Evolutionary conservation across 23 tunicate species (phyloP), one percentile per base, ranked within the genome.

Genomic region (Clavelina lepadiformis): DNA sequence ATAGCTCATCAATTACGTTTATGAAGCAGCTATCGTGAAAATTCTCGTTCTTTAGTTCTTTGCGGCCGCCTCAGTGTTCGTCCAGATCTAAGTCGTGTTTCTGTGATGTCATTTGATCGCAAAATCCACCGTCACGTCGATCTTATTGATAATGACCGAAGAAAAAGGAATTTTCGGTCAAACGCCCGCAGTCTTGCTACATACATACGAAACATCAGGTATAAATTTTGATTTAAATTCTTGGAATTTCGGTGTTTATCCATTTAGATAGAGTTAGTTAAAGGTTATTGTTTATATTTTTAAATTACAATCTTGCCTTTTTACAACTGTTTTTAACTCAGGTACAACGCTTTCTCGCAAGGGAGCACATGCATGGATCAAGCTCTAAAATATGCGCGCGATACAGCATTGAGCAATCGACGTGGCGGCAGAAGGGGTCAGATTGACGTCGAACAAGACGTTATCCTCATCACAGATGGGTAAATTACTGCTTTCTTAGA

Each of bases 391-490:
- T 61, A 23, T 30, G 79, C 46, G 22, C 24, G 24, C 33, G 41
- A 44, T 5, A 46, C 44, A 22, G 35, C 46, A n/a, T 11, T 49
- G 19, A n/a, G n/a, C n/a, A n/a, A n/a, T n/a, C 32, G 25, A 33
- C 18, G 29, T 45, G 61, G 61, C 36, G 50, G 67, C 24, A 50
- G 68, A 46, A 37, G 58, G 13, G 69, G 38, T 32, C 30, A 47
- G 11, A 7, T 13, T 50, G 55, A 64, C 33, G 63, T 58, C 19
- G 83, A 67, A 41, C 65, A 51, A 28, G 83, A 77, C 53, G 58
- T 77, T 38, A 65, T 77, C 26, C 57, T 77, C 49, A 53, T 77
- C 11, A 77, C 74, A 4, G 83, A 77, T 57, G 83, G 83, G 83
- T 68, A 35, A 56, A 22, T 24, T 27, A 11, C 11, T 21, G 22